Evolutionary conservation across 1,140 invertebrate genomes (phyloP), one percentile per base, ranked within the genome.

Genomic region (Drosophila baimaii): DNA sequence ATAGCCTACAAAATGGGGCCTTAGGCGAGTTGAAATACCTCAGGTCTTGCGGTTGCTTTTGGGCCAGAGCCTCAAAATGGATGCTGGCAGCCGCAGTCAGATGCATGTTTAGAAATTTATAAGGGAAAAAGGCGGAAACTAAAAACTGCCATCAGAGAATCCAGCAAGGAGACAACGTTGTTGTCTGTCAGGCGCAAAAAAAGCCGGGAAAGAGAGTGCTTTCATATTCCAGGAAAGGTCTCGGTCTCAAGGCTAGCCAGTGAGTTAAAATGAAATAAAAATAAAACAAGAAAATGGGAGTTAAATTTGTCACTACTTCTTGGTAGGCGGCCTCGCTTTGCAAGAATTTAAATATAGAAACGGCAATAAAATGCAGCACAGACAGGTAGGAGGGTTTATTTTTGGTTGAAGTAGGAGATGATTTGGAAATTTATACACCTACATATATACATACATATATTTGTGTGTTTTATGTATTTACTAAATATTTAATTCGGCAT

Each of bases 21-120:
- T 19, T 37, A 13, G 46, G 51, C 62, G 8, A 52, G 55, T 69
- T 57, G 47, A 65, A 82, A 75, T 82, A 70, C 63, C 81, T 77
- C 33, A 52, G 69, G 55, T 77, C 59, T 51, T 76, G 64, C 31
- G 52, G 70, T 44, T 56, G 23, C 12, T 43, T 64, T 63, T 51
- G 41, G 63, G 64, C 43, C 33, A 66, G 13, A 56, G 72, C 56
- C 43, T 23, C 44, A 10, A 65, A 80, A 15, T 49, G 41, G 58
- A 49, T 55, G 69, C 27, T 59, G 61, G 65, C 51, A 62, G 69
- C 27, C 19, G 9, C 25, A 39, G 56, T 17, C 25, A 17, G 57
- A 25, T 43, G 44, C 27, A 29, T 72, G 52, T 58, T 58, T 76
- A 56, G 43, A 52, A 68, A 79, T 79, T 79, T 68, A 77, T 58